These are phyloP conservation scores for Cnemophilus loriae DNA, from an alignment of 2,113 vertebrate genomes.

Conservation along the genomic window DNA sequence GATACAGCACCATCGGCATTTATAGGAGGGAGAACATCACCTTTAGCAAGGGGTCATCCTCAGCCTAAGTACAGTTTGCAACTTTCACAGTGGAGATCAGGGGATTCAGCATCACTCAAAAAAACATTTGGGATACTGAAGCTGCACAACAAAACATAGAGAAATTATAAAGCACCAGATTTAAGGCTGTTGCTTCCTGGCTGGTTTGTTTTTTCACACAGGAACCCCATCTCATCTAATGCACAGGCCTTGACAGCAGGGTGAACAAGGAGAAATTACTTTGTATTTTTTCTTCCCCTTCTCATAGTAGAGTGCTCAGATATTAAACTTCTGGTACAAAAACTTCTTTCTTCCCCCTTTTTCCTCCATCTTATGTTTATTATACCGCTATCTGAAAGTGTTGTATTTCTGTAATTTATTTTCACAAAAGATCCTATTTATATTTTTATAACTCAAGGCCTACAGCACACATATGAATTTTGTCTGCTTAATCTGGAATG, in stretches of 20 bases:
- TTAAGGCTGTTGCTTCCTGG: neutral
- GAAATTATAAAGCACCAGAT: neutral
- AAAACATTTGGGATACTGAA: neutral
- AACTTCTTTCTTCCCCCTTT: neutral
- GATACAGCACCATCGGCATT: neutral
- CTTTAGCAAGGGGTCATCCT: neutral
- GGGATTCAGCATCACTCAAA: neutral
- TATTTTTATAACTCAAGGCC: neutral
- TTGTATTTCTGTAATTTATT: neutral
- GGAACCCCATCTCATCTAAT: neutral
- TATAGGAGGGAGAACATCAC: neutral
- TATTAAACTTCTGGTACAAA: neutral
- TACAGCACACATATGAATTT: neutral
- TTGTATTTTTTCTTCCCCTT: neutral
- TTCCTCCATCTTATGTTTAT: neutral
- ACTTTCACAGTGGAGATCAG: neutral
- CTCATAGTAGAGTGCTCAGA: neutral
- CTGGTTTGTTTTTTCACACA: neutral
- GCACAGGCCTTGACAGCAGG: neutral
- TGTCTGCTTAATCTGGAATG: neutral
- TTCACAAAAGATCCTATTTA: neutral
- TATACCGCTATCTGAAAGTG: neutral
- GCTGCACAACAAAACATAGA: neutral
- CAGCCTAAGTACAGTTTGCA: neutral
- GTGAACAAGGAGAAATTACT: neutral